Evolutionary conservation across 2,797 vertebrate genomes (phyloP), one percentile per base, ranked within the genome.

Genomic region (Microcaecilia unicolor): DNA sequence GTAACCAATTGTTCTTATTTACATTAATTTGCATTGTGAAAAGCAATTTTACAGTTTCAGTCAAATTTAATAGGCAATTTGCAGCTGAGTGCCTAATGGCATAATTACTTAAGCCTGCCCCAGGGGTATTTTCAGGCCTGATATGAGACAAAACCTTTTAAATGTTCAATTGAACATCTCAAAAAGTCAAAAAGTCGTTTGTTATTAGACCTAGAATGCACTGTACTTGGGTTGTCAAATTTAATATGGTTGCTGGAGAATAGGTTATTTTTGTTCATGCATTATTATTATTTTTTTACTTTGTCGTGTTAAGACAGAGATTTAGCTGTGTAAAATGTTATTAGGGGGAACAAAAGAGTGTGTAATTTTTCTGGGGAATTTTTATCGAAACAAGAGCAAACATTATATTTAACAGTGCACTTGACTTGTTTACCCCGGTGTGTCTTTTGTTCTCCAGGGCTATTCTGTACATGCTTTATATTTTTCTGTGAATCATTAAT

Each of bases 1-100:
- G 82, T 78, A 85, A 80, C 74, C 77, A 76, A 81, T 81, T 81
- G 78, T 80, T 76, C 80, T 76, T 82, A 84, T 85, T 84, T 84
- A 83, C 81, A 85, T 81, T 75, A 70, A 85, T 84, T 85, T 82
- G 80, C 83, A 83, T 84, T 75, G 78, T 75, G 78, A 76, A 83
- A 79, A 72, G 78, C 76, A 71, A 80, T 83, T 81, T 84, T 83
- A 80, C 77, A 81, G 69, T 77, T 81, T 72, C 70, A 76, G 69
- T 76, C 74, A 73, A 72, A 55, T 60, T 80, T 79, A 80, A 84
- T 77, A 76, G 77, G 72, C 78, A 81, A 81, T 83, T 85, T 81
- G 66, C 75, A 70, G 72, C 67, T 66, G 60, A 45, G 60, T 67
- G 70, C 73, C 73, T 82, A 82, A 80, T 78, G 75, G 79, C 44